Base-by-base conservation (phyloP, 2,888 invertebrate species). In the Caenorhabditis afra region DNA sequence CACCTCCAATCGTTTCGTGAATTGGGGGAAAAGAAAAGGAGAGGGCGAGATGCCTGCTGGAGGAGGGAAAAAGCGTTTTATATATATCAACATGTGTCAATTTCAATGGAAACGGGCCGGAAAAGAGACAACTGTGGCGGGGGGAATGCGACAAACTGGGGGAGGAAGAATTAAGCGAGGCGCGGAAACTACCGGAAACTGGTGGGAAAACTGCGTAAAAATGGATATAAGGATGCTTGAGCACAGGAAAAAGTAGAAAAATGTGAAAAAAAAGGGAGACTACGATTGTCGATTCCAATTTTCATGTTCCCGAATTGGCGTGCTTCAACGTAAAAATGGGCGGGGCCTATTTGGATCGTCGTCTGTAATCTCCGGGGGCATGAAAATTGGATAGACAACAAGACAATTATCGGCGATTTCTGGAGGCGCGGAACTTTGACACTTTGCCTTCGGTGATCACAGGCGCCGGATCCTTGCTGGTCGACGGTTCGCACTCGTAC, bases 401-500 rank as follows among this genome's bases (percentile, higher is more conserved):
- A 55, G 37, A 39, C 3, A 18, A 39, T 29, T 29, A 29, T 29
- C 29, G 29, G 7, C 29, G 29, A 29, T 29, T 29, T 7, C 29
- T 29, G 29, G 71, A 71, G 3, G 71, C 71, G 53, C 77, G 37
- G 64, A 77, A 77, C 47, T 66, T 77, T 0, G 77, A 77, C 2
- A 70, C 37, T 55, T 75, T 75, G 14, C 44, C 50, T 18, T 67
- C 76, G 7, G 62, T 67, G 10, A 68, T 68, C 10, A 66, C 70
- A 3, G 77, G 77, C 4, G 65, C 77, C 11, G 71, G 71, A 52
- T 76, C 68, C 66, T 66, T 71, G 35, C 70, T 70, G 10, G 77
- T 77, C 11, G 77, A 77, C 23, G 77, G 77, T 16, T 65, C 52
- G 35, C 77, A 71, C n/a, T 68, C 67, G 35, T 71, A 71, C 12